These are phyloP conservation scores for Neostethus bicornis DNA, from an alignment of 2,797 vertebrate genomes.

Conservation along the genomic window DNA sequence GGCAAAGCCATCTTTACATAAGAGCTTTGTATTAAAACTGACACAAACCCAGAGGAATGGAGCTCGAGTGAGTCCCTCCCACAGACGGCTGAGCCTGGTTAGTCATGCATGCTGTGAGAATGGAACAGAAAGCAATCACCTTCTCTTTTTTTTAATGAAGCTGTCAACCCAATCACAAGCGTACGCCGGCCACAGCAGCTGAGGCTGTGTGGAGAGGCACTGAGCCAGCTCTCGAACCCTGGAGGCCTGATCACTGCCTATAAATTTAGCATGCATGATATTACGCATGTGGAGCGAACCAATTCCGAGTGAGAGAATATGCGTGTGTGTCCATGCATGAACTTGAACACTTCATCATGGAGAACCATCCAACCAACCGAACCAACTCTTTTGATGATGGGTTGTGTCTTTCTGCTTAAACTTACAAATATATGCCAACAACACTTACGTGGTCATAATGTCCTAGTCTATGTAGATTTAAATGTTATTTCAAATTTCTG, in stretches of 20 bases:
- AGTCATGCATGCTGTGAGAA: constrained; percentile 70
- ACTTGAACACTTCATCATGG: constrained; percentile 4
- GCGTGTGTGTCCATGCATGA: constrained; percentile 5
- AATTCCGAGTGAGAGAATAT: not conserved
- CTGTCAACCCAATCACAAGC: constrained; percentile 75
- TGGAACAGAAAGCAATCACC: constrained; percentile 72
- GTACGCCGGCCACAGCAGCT: constrained; percentile 41
- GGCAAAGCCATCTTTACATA: constrained; percentile 47
- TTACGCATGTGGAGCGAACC: constrained; percentile 27
- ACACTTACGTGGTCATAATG: not conserved
- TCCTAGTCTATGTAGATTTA: constrained; percentile 2
- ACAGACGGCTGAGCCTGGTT: constrained; percentile 64
- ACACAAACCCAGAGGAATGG: constrained; percentile 66
- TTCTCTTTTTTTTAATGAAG: constrained; percentile 75
- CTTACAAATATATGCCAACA: not conserved
- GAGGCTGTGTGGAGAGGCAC: constrained; percentile 64
- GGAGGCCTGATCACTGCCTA: constrained; percentile 56
- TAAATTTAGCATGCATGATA: constrained; percentile 42
- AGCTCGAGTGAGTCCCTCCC: constrained; percentile 55
- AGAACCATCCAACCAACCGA: not conserved
- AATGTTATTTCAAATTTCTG: constrained; percentile 21
- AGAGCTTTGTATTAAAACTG: constrained; percentile 66
- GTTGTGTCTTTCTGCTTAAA: not conserved
- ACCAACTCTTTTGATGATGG: not conserved
- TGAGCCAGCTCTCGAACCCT: constrained; percentile 61